Base-by-base conservation (phyloP, 2,797 vertebrate genomes). In the Kryptopterus vitreolus region DNA sequence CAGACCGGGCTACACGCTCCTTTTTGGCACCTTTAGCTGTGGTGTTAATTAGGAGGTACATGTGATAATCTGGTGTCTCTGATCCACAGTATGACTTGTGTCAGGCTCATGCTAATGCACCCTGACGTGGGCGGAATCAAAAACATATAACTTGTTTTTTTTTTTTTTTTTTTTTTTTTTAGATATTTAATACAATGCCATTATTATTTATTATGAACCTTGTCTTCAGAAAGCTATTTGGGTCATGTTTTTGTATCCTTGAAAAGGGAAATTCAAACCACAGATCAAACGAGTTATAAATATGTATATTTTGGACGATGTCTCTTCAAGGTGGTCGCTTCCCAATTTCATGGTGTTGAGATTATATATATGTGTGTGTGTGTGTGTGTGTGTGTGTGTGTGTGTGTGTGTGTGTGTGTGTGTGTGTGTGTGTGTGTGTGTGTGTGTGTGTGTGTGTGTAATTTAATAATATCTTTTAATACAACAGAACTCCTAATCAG, bases 41-140 rank as follows among this genome's bases (percentile, higher is more conserved):
- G 53, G 59, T 46, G 73, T 16, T 83, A 83, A 83, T 85, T 77
- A 83, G 62, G 58, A 75, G 52, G 50, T n/a, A 24, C 50, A 68
- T 77, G 55, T 43, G 24, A 69, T 77, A 76, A 73, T 81, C 59
- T 5, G 72, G 57, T 26, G 16, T 83, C 52, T 78, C 55, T 70
- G 76, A 66, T 4, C 57, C 35, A n/a, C 66, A 31, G 76, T 18
- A 24, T 4, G 66, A 55, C 33, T 77, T 58, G 62, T 55, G 68
- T 69, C 16, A 1, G 71, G 79, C 18, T 77, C 68, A 53, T 79
- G 46, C 38, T 46, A 81, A 68, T 77, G 66, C 57, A 65, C 63
- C 50, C 61, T 53, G 48, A 35, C 9, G 76, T 78, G 65, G 52
- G 74, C 13, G 22, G 53, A 70, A 63, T 57, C 71, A 76, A 71